Evolutionary conservation across 2,888 invertebrate species (phyloP).

Genomic region (Herminia tarsipennalis): DNA sequence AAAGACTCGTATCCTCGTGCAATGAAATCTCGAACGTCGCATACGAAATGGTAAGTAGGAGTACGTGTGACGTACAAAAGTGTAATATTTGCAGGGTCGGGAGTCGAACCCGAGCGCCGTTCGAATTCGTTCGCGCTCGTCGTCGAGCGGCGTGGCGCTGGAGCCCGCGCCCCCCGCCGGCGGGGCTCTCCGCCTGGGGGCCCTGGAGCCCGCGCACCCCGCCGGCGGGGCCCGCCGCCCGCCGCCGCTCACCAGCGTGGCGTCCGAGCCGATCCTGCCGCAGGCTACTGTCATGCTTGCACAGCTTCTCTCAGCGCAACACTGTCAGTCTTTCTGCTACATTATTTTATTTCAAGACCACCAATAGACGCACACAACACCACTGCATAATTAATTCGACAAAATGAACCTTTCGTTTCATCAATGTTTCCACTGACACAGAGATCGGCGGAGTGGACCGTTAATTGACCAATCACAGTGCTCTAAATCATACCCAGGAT

Average conservation of each 20-base stretch:
- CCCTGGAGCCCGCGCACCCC: slow-evolving; percentile 58
- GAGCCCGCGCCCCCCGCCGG: slow-evolving; percentile 78
- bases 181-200: slow-evolving; percentile 43
- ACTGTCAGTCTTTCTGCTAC: slow-evolving; percentile 82
- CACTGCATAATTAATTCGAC: too few species aligned
- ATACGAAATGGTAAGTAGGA: slow-evolving; percentile 48
- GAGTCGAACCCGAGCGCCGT: slow-evolving; percentile 59
- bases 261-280: slow-evolving; percentile 91
- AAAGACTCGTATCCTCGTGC: slow-evolving; percentile 51
- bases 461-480: too few species aligned
- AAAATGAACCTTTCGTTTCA: too few species aligned
- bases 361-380: neutral
- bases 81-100: slow-evolving; percentile 61
- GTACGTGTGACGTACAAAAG: slow-evolving; percentile 47
- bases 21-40: slow-evolving; percentile 48
- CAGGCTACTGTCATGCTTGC: slow-evolving; percentile 92
- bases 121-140: slow-evolving; percentile 73
- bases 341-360: slow-evolving; percentile 27
- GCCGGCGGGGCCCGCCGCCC: slow-evolving; percentile 58
- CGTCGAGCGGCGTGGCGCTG: slow-evolving; percentile 81
- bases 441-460: too few species aligned
- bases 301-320: slow-evolving; percentile 89
- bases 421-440: too few species aligned
- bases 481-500: too few species aligned
- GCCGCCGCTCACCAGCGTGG: slow-evolving; percentile 89